phyloP scores from a whole-genome alignment of 2,797 vertebrate species.

The Eptatretus atami region DNA sequence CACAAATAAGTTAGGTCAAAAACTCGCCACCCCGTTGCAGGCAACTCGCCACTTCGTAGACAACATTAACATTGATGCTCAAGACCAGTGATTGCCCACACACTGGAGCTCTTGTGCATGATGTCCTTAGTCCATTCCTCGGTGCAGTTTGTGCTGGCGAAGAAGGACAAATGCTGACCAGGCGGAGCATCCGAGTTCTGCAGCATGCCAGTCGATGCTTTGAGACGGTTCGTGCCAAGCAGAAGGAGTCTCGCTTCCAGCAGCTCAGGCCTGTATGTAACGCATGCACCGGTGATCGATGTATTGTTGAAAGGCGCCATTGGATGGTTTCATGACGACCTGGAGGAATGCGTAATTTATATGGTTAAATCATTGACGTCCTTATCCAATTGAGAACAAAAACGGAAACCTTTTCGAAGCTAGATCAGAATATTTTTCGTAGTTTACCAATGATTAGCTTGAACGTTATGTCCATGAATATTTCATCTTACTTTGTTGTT shows the following conservation, averaged over 20 bases:
- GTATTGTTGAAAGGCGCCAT: too few relatives aligned
- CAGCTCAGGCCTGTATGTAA: slow-evolving; percentile 45
- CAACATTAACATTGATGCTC: neutral
- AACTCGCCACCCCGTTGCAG: neutral
- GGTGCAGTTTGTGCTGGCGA: slow-evolving; percentile 45
- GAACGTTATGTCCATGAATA: too few relatives aligned
- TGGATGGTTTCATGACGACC: too few relatives aligned
- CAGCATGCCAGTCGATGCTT: slow-evolving; percentile 77
- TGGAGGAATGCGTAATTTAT: too few relatives aligned
- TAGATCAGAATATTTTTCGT: too few relatives aligned
- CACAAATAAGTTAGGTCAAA: too few relatives aligned
- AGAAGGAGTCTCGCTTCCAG: slow-evolving; percentile 62
- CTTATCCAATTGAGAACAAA: too few relatives aligned
- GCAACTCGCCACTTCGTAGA: neutral
- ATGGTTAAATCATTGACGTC: too few relatives aligned
- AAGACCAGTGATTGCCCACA: neutral
- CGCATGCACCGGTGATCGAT: too few relatives aligned
- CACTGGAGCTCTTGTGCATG: neutral
- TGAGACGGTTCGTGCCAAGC: slow-evolving; percentile 69
- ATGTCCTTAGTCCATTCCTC: neutral
- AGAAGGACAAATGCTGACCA: slow-evolving; percentile 55
- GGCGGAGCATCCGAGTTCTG: slow-evolving; percentile 61
- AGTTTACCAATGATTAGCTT: too few relatives aligned
- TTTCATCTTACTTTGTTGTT: too few relatives aligned
- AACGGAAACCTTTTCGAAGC: too few relatives aligned